Conservation (phyloP, 2,888 invertebrate genomes). For the Machimus atricapillus region DNA sequence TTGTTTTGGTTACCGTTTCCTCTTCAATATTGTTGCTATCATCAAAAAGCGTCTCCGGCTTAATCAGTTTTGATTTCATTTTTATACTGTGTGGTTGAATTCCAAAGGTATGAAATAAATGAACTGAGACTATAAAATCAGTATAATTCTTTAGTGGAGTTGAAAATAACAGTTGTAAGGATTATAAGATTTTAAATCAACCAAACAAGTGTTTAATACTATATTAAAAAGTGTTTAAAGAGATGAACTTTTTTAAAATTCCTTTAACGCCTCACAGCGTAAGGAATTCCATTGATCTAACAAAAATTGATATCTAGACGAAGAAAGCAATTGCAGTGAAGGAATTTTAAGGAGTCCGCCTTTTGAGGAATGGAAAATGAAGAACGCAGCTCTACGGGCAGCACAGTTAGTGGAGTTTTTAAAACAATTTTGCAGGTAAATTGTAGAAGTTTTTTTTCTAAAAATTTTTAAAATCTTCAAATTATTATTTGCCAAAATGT, state of each 20-base stretch:
- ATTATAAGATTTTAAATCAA: background rate
- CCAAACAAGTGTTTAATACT: background rate
- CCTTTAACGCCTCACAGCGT: background rate
- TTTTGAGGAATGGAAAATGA: conserved; percentile 44
- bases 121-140: background rate
- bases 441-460: background rate
- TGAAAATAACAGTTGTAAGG: background rate
- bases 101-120: background rate
- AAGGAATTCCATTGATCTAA: conserved; percentile 9
- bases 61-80: background rate
- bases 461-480: background rate
- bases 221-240: background rate
- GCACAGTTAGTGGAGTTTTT: conserved; percentile 50
- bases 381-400: conserved; percentile 48
- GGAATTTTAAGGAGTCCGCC: conserved; percentile 7
- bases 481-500: background rate
- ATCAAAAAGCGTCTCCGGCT: background rate
- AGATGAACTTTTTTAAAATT: background rate
- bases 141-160: background rate
- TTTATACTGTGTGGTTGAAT: background rate
- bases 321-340: background rate
- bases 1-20: conserved; percentile 30
- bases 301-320: conserved; percentile 1
- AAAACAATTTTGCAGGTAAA: conserved; percentile 48
- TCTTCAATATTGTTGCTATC: background rate